These are phyloP conservation scores for Porites lobata DNA, from an alignment of 92 coral and sea anemone genomes.

Conservation along the genomic window DNA sequence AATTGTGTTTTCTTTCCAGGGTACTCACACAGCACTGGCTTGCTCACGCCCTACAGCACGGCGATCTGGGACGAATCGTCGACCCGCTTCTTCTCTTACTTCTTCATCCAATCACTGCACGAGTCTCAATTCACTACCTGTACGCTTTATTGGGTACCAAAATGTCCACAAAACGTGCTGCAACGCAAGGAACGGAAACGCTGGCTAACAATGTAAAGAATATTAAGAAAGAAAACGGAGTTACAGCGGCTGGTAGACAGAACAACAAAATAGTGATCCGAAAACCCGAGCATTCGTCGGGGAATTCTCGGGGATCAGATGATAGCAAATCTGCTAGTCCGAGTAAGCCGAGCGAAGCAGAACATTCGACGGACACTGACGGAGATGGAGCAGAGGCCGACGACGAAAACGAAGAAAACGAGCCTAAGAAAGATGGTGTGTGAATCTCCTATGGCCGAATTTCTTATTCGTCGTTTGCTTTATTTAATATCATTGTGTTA, in stretches of 20 bases:
- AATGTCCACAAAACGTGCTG: constrained; percentile 3
- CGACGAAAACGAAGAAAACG: constrained; percentile 62
- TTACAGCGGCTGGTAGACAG: background rate
- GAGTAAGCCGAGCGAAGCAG: constrained; percentile 43
- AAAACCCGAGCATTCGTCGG: constrained; percentile 16
- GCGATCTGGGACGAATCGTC: constrained; percentile 96
- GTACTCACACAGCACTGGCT: constrained; percentile 95
- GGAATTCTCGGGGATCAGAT: constrained; percentile 27
- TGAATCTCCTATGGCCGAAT: too few relatives aligned
- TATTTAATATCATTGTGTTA: background rate
- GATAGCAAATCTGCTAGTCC: constrained; percentile 32
- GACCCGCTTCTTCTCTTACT: constrained; percentile 90
- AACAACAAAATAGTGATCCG: constrained; percentile 10
- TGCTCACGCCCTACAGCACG: constrained; percentile 97
- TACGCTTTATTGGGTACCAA: constrained; percentile 57
- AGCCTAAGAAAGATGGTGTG: constrained; percentile 26
- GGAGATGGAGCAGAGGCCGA: constrained; percentile 62
- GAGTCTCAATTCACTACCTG: constrained; percentile 86
- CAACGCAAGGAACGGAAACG: background rate
- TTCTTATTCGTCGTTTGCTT: too few relatives aligned
- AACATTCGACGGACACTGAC: constrained; percentile 46
- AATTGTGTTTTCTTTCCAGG: constrained; percentile 40
- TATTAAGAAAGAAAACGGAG: constrained; percentile 3
- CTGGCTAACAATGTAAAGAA: background rate
- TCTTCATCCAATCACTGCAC: constrained; percentile 95